Percentiles rank a stretch among this genome's conserved stretches.
These are phyloP conservation scores for Agrochola circellaris DNA, from an alignment of 2,888 invertebrate species.

Conservation along the genomic window DNA sequence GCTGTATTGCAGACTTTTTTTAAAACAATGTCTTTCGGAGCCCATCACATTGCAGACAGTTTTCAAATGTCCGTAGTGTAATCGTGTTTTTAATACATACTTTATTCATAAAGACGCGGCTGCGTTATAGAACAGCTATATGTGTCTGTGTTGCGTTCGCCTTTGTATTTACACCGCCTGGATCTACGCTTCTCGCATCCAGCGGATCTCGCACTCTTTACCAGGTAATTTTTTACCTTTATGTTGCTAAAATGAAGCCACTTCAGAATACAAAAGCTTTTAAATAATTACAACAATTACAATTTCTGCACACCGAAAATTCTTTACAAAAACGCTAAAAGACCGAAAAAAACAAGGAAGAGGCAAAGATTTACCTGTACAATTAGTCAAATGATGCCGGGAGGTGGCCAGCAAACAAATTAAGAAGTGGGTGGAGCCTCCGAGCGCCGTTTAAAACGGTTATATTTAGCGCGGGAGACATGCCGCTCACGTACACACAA, in stretches of 20 bases:
- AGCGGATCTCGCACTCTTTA: too few relatives aligned
- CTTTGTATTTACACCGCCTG: too few relatives aligned
- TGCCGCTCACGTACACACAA: conserved; percentile 73
- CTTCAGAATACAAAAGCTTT: not conserved
- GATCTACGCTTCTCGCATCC: not conserved
- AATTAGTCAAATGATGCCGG: conserved; percentile 68
- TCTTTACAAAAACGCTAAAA: conserved; percentile 40
- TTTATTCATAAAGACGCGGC: too few relatives aligned
- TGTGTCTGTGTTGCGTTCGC: too few relatives aligned
- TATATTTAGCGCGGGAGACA: conserved; percentile 70
- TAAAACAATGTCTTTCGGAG: too few relatives aligned
- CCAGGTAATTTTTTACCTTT: too few relatives aligned
- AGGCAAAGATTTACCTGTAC: conserved; percentile 61
- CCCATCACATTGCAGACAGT: too few relatives aligned
- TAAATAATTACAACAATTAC: conserved; percentile 29
- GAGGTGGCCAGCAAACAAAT: conserved; percentile 72
- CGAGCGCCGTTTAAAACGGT: conserved; percentile 64
- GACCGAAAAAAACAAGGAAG: conserved; percentile 41
- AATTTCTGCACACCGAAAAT: conserved; percentile 19
- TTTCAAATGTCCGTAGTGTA: too few relatives aligned
- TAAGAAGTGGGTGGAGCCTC: conserved; percentile 68
- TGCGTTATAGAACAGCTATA: too few relatives aligned
- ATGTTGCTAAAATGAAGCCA: not conserved
- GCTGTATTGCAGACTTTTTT: too few relatives aligned
- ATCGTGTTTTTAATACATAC: too few relatives aligned